A percentile compares a stretch with the other conserved stretches of the same genome.
Conservation (phyloP, 2,797 vertebrate species). For the Cygnus olor region DNA sequence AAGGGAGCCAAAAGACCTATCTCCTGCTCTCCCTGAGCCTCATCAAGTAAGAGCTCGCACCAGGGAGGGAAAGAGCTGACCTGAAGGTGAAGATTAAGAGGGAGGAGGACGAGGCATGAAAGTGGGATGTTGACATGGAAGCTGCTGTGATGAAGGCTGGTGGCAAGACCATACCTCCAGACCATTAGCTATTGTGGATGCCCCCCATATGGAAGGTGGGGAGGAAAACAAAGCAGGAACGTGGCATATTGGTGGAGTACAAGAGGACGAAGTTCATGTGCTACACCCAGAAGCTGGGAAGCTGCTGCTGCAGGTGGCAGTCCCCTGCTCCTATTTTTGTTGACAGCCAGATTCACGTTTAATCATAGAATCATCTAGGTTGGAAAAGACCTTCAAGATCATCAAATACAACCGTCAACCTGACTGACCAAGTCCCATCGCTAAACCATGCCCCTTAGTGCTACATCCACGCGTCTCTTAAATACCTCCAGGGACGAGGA, state of each 20-base stretch:
- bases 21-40: not conserved
- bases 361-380: not conserved
- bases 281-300: not conserved
- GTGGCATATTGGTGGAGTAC: not conserved
- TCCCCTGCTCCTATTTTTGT: not conserved
- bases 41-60: fast-evolving
- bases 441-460: not conserved
- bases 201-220: not conserved
- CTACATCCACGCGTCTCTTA: not conserved
- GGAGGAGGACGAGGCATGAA: not conserved
- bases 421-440: not conserved
- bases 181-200: not conserved
- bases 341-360: not conserved
- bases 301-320: not conserved
- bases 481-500: not conserved
- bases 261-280: not conserved
- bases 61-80: not conserved
- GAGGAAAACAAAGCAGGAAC: not conserved
- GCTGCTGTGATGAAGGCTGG: not conserved
- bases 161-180: not conserved
- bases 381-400: not conserved
- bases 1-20: not conserved
- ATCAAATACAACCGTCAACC: not conserved
- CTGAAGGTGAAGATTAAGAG: not conserved
- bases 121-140: not conserved